Conservation (phyloP, 1,140 invertebrate species). For the Bradysia coprophila region DNA sequence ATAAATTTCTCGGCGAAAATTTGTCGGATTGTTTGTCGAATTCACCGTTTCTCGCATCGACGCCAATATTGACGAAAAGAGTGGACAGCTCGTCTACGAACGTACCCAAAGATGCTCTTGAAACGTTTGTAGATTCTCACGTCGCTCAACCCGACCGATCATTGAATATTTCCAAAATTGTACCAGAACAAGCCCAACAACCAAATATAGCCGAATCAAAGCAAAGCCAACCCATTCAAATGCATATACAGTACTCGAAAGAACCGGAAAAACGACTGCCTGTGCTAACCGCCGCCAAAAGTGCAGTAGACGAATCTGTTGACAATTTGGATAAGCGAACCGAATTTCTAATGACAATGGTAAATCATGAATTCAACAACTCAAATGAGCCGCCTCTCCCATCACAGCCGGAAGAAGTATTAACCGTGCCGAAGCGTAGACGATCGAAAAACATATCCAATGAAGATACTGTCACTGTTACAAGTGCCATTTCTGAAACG, state of each 20-base stretch:
- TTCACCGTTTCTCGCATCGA: background rate
- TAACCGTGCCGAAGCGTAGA: too few relatives aligned
- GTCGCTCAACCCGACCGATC: too few relatives aligned
- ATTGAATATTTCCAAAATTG: too few relatives aligned
- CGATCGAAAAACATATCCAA: too few relatives aligned
- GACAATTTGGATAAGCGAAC: background rate
- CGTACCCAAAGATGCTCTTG: background rate
- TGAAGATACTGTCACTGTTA: too few relatives aligned
- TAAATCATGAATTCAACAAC: too few relatives aligned
- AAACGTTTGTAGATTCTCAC: background rate
- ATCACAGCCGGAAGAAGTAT: too few relatives aligned
- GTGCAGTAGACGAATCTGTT: background rate
- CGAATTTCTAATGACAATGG: background rate
- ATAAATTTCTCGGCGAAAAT: conserved; percentile 5
- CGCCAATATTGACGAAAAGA: background rate
- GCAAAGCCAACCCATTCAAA: too few relatives aligned
- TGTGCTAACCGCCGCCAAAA: background rate
- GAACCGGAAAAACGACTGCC: too few relatives aligned
- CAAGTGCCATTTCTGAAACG: too few relatives aligned
- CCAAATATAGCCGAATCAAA: background rate
- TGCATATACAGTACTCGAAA: too few relatives aligned
- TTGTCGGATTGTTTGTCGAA: conserved; percentile 2
- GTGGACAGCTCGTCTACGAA: background rate
- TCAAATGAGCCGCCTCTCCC: too few relatives aligned
- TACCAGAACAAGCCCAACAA: background rate